These are phyloP conservation scores for Halcyon malimbica DNA, from an alignment of 2,113 vertebrate species.

Conservation along the genomic window DNA sequence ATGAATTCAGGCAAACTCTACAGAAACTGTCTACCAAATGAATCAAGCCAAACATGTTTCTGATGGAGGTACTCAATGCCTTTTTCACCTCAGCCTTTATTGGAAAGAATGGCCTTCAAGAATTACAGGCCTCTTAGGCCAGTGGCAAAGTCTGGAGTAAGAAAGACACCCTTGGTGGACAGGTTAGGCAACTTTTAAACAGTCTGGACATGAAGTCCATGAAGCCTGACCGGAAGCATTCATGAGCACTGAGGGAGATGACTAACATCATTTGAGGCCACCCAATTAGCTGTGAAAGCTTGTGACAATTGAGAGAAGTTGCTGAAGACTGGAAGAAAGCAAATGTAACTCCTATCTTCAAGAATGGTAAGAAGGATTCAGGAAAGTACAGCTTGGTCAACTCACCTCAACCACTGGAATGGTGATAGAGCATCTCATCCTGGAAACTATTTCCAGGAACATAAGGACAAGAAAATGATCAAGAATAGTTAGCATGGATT, in stretches of 20 bases:
- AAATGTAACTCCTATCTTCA: background rate
- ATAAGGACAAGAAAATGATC: background rate
- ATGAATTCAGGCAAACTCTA: background rate
- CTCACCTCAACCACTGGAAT: background rate
- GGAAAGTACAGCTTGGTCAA: background rate
- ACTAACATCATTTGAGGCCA: background rate
- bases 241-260: background rate
- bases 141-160: background rate
- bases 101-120: background rate
- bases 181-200: background rate
- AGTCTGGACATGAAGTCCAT: background rate
- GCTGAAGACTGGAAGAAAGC: background rate
- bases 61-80: background rate
- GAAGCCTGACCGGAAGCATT: background rate
- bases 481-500: background rate
- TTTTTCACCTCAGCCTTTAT: background rate
- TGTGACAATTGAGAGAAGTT: background rate
- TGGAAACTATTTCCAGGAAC: background rate
- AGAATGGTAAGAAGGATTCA: background rate
- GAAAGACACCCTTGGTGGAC: background rate
- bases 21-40: background rate
- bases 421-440: background rate
- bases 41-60: background rate
- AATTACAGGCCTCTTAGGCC: background rate
- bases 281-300: background rate